Base-by-base conservation (phyloP, 2,888 invertebrate species). In the Hydriomena furcata region DNA sequence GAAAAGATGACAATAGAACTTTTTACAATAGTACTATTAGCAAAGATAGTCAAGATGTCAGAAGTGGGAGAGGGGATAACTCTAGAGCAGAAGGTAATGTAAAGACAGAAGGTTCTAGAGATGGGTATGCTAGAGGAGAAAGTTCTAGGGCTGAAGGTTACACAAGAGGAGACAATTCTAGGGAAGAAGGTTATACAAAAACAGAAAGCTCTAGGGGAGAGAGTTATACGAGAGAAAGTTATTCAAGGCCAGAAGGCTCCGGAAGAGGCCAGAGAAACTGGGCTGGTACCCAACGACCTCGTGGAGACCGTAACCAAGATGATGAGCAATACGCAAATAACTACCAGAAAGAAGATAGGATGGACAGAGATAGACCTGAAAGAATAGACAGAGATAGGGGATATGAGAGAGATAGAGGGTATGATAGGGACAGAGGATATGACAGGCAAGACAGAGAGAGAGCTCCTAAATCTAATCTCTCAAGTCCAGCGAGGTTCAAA, bases 261-360 rank as follows among this genome's bases (percentile, higher is more conserved):
- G 70, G 73, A 0, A 71, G 76, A 3, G 67, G 23, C 5, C 52
- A 71, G 8, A 75, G 73, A 34, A 84, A 79, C 59, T 84, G 82
- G 78, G 67, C 60, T 0, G 88, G 89, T 1, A 84, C 79, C 49
- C 85, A 84, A 42, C 62, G 89, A 5, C 41, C 87, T 1, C 58
- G 81, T 36, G 63, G 79, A 4, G 87, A 88, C 2, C 71, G 82
- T 6, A 79, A 76, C 37, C 63, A 48, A n/a, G 88, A 89, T 52
- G 86, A 89, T 76, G 89, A 87, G 52, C 83, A 87, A 44, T 88
- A 74, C 77, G 88, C 87, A 11, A 86, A 76, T 57, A 76, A 63
- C 17, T 90, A 12, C 73, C 67, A 70, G 24, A 79, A 61, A 55
- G 79, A 83, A 8, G 68, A 65, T 21, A 31, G 61, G 12, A n/a